Percentiles rank a stretch among this genome's conserved stretches.
phyloP scores from a whole-genome alignment of 2,888 invertebrate species.

The Bruchidius siliquastri region DNA sequence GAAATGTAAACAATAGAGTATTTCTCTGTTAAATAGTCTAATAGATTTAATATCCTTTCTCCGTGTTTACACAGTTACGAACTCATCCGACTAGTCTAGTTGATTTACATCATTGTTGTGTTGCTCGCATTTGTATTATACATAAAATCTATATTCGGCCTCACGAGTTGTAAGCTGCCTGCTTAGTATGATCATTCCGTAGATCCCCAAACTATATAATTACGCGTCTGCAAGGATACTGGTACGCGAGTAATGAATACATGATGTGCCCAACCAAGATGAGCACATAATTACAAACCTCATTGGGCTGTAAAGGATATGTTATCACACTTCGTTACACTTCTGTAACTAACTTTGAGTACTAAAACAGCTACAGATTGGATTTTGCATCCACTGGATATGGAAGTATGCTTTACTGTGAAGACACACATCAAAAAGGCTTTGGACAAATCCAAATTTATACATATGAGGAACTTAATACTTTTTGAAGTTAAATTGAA shows the following conservation, averaged over 20 bases:
- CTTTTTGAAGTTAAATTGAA: too few relatives aligned
- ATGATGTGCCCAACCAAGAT: not conserved
- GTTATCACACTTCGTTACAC: not conserved
- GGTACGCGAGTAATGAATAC: not conserved
- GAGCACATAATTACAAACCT: not conserved
- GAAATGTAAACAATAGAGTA: too few relatives aligned
- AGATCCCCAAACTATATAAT: not conserved
- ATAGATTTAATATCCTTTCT: too few relatives aligned
- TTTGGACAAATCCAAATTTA: too few relatives aligned
- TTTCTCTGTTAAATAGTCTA: too few relatives aligned
- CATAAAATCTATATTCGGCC: not conserved
- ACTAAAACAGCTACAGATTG: not conserved
- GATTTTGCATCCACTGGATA: not conserved
- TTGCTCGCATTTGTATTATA: too few relatives aligned
- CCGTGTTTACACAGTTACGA: too few relatives aligned
- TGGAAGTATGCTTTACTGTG: too few relatives aligned
- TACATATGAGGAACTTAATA: too few relatives aligned
- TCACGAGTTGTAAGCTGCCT: not conserved
- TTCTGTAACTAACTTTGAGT: not conserved
- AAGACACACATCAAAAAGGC: too few relatives aligned
- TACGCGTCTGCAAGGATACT: not conserved
- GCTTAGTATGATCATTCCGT: not conserved
- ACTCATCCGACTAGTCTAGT: too few relatives aligned
- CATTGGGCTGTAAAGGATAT: not conserved
- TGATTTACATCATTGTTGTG: too few relatives aligned